Evolutionary conservation across 2,888 invertebrate species (phyloP), one percentile per base, ranked within the genome.

Genomic region (Dynastes hyllus): DNA sequence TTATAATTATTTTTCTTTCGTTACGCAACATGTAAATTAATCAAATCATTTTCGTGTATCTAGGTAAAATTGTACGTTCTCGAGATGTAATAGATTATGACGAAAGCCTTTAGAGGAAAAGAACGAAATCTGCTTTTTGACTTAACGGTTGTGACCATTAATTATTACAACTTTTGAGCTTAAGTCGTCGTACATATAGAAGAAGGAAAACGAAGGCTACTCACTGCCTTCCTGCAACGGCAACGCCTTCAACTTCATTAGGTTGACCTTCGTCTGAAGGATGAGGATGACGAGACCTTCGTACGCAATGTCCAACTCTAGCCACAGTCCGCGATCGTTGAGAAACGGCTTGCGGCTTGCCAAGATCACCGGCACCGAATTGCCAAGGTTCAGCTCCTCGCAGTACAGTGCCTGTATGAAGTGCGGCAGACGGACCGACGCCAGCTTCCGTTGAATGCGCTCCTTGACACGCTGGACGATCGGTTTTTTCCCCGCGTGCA

Each of bases 291-390:
- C 92, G 82, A 92, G 92, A 71, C 97, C 97, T 83, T 93, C 93
- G 89, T 97, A 97, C 2, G 92, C 92, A 79, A 97, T 88, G 85
- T 96, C 95, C 13, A 97, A 90, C 89, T 97, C 96, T 0, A 97
- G 91, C 97, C 98, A 98, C 77, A 97, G 90, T 53, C 98, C 98
- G 85, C 94, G 92, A 82, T 94, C 93, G 89, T 97, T 95, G 81
- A 95, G 88, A 63, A 91, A 88, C 0, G 97, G 96, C 80, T 91
- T 89, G 16, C 91, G 89, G 76, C 93, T 92, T 70, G 92, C 91
- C 82, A 91, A 91, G 82, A 95, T 91, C 37, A 92, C 88, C 22
- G 95, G 95, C 27, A 94, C 91, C 50, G 92, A 92, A 4, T 67
- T 73, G 13, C 81, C 80, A 37, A 76, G 91, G 65, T 93, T 93